Percentiles rank a stretch among this genome's conserved stretches.
phyloP scores from a whole-genome alignment of 2,888 invertebrate genomes.

The Amphipoea oculea region DNA sequence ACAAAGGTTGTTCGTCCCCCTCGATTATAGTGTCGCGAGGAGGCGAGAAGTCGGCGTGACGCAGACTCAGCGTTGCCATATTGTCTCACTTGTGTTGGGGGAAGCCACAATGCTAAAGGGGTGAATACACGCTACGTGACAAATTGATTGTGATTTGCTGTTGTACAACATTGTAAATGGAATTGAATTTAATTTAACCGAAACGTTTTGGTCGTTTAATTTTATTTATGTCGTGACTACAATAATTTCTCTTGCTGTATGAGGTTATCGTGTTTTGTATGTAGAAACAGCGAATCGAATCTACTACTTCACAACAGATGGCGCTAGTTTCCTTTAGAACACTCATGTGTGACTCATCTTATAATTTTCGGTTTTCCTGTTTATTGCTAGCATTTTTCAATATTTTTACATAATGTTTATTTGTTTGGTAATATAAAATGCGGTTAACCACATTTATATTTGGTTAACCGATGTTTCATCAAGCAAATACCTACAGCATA shows the following conservation, averaged over 20 bases:
- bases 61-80: constrained; percentile 88
- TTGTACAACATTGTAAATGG: constrained; percentile 80
- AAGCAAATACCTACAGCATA: not conserved
- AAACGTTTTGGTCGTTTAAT: constrained; percentile 70
- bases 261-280: constrained; percentile 25
- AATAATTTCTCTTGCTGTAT: constrained; percentile 30
- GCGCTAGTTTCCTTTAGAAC: constrained; percentile 60
- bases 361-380: not conserved
- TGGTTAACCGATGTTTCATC: not conserved
- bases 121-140: constrained; percentile 82
- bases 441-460: not conserved
- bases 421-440: not conserved
- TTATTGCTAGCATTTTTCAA: not conserved
- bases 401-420: not conserved
- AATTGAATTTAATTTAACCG: constrained; percentile 79
- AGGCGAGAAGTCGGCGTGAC: constrained; percentile 86
- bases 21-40: constrained; percentile 84
- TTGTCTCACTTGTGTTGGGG: constrained; percentile 78
- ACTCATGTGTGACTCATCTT: not conserved
- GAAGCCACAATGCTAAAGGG: constrained; percentile 79
- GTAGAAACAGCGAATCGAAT: not conserved
- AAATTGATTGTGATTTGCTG: constrained; percentile 87
- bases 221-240: constrained; percentile 48
- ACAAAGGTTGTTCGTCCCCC: constrained; percentile 87
- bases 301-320: constrained; percentile 67